Evolutionary conservation across 2,113 vertebrate genomes (phyloP).

Genomic region (Carassius carassius): DNA sequence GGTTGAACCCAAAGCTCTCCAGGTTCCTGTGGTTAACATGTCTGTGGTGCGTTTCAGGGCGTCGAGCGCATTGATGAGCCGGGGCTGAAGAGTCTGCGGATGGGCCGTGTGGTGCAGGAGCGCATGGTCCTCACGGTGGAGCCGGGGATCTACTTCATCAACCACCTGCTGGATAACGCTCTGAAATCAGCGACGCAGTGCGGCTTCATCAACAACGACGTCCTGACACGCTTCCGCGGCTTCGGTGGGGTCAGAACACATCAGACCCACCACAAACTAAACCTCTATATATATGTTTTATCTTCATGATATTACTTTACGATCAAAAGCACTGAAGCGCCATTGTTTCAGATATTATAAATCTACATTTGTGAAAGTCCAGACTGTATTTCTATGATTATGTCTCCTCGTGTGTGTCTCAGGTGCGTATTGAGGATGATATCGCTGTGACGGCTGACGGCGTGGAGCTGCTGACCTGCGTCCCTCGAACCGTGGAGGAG

Average conservation of each 20-base stretch:
- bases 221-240: slow-evolving; percentile 83
- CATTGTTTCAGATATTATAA: no score
- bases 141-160: slow-evolving; percentile 96
- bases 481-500: no score
- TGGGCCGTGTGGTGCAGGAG: slow-evolving; percentile 80
- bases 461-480: no score
- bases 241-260: slow-evolving; percentile 89
- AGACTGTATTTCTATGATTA: no score
- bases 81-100: slow-evolving; percentile 86
- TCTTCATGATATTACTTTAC: no score
- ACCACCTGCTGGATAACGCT: slow-evolving; percentile 87
- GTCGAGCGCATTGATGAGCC: slow-evolving; percentile 81
- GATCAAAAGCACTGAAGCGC: no score
- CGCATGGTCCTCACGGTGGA: slow-evolving; percentile 96
- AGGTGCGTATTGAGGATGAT: no score
- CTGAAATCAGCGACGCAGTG: slow-evolving; percentile 77
- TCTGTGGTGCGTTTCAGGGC: slow-evolving; percentile 72
- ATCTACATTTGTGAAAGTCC: no score
- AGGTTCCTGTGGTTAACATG: background rate
- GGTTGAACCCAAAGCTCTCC: no score
- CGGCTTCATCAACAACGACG: slow-evolving; percentile 83
- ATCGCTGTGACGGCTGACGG: no score
- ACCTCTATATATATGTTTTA: no score
- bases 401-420: no score
- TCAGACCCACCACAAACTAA: background rate